Percentiles rank a stretch among this genome's conserved stretches.
Conservation (phyloP, 2,113 vertebrate species). For the Phyllostomus discolor region DNA sequence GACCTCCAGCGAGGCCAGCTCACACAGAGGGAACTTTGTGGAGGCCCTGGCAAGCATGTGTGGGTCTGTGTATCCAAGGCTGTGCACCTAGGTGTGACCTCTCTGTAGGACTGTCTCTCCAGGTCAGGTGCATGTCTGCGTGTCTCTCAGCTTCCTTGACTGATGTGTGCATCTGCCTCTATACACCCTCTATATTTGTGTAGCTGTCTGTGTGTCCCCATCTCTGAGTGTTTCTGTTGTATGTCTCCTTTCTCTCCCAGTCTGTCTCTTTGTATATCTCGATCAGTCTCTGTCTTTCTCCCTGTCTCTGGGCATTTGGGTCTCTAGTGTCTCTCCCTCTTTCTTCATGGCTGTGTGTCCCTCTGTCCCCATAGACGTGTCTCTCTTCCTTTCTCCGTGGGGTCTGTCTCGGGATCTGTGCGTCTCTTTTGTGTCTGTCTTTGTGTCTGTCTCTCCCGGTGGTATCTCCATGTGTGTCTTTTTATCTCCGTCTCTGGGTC, state of each 20-base stretch:
- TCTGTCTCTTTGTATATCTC: constrained; percentile 1
- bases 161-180: background rate
- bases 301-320: background rate
- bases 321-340: background rate
- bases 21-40: constrained; percentile 70
- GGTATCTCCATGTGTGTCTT: background rate
- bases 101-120: background rate
- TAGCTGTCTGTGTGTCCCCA: background rate
- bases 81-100: background rate
- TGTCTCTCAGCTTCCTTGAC: background rate
- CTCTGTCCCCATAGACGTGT: constrained; percentile 11
- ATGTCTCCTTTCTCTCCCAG: background rate
- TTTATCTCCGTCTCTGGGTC: background rate
- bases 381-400: background rate
- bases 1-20: constrained; percentile 40
- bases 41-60: constrained; percentile 58
- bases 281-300: background rate
- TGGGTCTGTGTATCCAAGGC: background rate
- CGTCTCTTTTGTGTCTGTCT: constrained; percentile 32
- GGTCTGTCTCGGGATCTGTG: constrained; percentile 37
- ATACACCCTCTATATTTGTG: background rate
- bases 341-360: background rate
- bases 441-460: constrained; percentile 48
- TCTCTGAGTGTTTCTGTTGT: background rate
- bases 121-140: constrained; percentile 31